Conservation (phyloP, 2,797 vertebrate genomes). For the Takifugu ocellatus region DNA sequence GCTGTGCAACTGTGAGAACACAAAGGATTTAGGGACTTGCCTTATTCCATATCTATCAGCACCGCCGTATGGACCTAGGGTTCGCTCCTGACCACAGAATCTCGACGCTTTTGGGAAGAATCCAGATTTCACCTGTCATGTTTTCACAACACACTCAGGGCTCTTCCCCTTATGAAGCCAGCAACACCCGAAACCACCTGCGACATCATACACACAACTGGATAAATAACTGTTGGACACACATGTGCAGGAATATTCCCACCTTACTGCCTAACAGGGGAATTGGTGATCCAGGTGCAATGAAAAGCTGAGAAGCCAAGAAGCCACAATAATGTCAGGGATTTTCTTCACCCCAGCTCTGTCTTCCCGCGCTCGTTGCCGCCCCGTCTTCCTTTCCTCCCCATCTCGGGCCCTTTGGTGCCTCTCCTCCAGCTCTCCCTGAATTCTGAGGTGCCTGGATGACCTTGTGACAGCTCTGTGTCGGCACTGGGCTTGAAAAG, state of each 20-base stretch:
- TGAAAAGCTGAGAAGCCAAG: conserved; percentile 24
- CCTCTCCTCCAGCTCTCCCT: conserved; percentile 37
- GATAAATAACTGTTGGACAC: conserved; percentile 39
- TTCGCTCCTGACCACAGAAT: conserved; percentile 24
- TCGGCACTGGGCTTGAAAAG: conserved; percentile 59
- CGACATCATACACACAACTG: conserved; percentile 34
- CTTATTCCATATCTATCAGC: conserved; percentile 40
- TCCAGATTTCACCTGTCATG: conserved; percentile 51
- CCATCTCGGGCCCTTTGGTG: conserved; percentile 22
- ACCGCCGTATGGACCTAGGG: conserved; percentile 12
- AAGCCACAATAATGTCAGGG: conserved; percentile 27
- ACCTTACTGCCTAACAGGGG: conserved; percentile 29
- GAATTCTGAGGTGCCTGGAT: conserved; percentile 38
- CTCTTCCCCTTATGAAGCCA: conserved; percentile 40
- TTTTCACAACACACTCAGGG: conserved; percentile 50
- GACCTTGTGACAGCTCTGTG: conserved; percentile 59
- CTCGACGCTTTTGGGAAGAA: conserved; percentile 19
- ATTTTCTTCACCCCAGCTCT: conserved; percentile 27
- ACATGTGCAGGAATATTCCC: conserved; percentile 25
- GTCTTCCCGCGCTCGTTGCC: conserved; percentile 30
- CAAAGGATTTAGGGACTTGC: conserved; percentile 6
- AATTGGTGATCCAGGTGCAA: conserved; percentile 50
- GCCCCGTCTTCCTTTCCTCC: conserved; percentile 12
- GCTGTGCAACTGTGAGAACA: conserved; percentile 13
- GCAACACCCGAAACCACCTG: conserved; percentile 62